These are phyloP conservation scores for Hephaestus fuliginosus DNA, from an alignment of 2,797 vertebrate genomes.

Conservation along the genomic window DNA sequence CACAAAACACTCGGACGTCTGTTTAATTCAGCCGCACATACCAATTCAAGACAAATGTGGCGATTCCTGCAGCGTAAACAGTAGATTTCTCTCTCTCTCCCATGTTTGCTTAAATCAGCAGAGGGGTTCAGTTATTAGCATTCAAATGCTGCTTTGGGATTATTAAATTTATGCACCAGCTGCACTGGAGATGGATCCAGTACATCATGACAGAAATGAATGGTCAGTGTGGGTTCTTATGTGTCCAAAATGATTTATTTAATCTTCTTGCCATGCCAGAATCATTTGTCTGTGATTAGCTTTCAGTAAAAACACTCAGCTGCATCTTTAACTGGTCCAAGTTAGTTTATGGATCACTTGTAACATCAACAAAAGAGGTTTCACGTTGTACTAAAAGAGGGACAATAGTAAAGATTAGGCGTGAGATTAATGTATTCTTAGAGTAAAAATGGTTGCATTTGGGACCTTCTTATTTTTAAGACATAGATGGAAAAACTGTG, in stretches of 20 bases:
- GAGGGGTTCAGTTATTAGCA: constrained; percentile 44
- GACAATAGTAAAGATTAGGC: background rate
- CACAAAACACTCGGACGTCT: background rate
- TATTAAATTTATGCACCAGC: constrained; percentile 48
- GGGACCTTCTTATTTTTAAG: background rate
- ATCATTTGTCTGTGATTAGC: constrained; percentile 49
- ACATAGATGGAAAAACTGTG: background rate
- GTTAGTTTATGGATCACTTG: constrained; percentile 48
- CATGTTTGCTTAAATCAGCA: constrained; percentile 67
- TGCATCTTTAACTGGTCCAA: constrained; percentile 29
- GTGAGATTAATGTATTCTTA: background rate
- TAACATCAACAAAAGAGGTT: constrained; percentile 33
- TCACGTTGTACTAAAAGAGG: background rate
- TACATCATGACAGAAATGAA: background rate
- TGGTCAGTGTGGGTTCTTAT: constrained; percentile 25
- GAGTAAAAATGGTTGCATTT: background rate
- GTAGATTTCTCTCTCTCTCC: constrained; percentile 39
- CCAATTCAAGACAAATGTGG: constrained; percentile 34
- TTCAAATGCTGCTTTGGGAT: constrained; percentile 60
- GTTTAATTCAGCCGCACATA: background rate
- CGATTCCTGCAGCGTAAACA: constrained; percentile 22
- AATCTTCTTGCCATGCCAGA: constrained; percentile 35
- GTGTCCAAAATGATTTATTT: constrained; percentile 47
- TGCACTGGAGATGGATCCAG: constrained; percentile 41
- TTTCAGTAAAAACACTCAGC: constrained; percentile 48